Base-by-base conservation (phyloP, 2,113 vertebrate species). In the Phyllopteryx taeniolatus region DNA sequence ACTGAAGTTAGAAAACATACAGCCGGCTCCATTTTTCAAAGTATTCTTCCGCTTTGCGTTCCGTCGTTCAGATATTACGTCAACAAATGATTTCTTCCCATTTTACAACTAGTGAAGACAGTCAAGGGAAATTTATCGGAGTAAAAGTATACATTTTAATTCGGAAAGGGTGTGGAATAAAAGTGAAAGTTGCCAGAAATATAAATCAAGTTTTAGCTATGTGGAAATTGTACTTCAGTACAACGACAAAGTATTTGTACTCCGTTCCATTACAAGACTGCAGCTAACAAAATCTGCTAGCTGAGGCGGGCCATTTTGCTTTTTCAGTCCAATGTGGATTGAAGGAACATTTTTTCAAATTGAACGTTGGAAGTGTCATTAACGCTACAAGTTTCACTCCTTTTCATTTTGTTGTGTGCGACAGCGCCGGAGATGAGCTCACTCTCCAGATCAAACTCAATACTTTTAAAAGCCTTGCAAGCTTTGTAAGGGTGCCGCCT, bases 401-500 rank as follows among this genome's bases (percentile, higher is more conserved):
- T 69, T 56, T 56, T 68, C 47, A 49, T 49, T 49, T 54, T 35
- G 44, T 68, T 68, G 49, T 54, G 67, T 12, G 19, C 27, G 51
- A 69, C 31, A 42, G 57, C 49, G 27, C 68, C 27, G 70, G 63
- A 70, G 42, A 42, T 68, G 49, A 73, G n/a, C 70, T 56, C 64
- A 72, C 67, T 53, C 27, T 57, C 15, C 33, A 22, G 69, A 78
- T 79, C 57, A 31, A 64, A 62, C 47, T 0, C 66, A 79, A 84
- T 81, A 70, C 61, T 22, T 74, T 44, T 61, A 14, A 82, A 82
- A 76, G 54, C 80, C 64, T 14, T 13, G 27, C 2, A 57, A 71
- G 42, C 72, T 76, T 71, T 77, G 76, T 43, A 46, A 60, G 43
- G 49, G 53, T 72, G 74, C 49, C 75, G 79, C 73, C 60, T 76